Base-by-base conservation (phyloP, 2,113 vertebrate genomes). In the Hylia prasina region DNA sequence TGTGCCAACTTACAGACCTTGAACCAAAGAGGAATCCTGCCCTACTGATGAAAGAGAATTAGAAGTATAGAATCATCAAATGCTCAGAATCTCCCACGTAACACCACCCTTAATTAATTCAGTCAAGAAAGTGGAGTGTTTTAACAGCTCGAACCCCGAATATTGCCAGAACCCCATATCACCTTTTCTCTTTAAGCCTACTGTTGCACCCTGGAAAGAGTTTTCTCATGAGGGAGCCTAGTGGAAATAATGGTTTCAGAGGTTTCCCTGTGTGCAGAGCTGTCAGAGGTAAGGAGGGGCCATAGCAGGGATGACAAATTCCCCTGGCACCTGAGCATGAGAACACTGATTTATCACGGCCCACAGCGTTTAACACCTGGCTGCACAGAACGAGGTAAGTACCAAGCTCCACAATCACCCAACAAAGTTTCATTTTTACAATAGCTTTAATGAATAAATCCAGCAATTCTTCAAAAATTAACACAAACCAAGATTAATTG, bases 371-470 rank as follows among this genome's bases (percentile, higher is more conserved):
- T 27, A 33, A 44, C 45, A 22, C 28, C 37, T 58, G 40, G 40
- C 35, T 60, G 48, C 22, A 31, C 0, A 0, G 31, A 69, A 39
- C 2, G 2, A 70, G 57, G 37, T 82, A 33, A 57, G n/a, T 65
- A 61, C 30, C 27, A 56, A 39, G 37, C 54, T 42, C 85, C 53
- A 88, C 35, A 92, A 39, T 30, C 73, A 97, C 87, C 37, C 72
- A 61, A 58, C 35, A 23, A 75, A 45, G 42, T 24, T 50, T 68
- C 21, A 24, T 80, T 94, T 94, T 87, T 44, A 76, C 50, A 89
- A 51, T 42, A 65, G 21, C 61, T 97, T 96, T 96, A 96, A 95
- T 97, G 85, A 93, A 83, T 35, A 88, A 82, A 66, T 58, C 71
- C 84, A 94, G 68, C 82, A 80, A 73, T 91, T 95, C 78, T 80